Percentiles rank a stretch among this genome's conserved stretches.
phyloP scores from a whole-genome alignment of 2,113 vertebrate species.

The Anoura caudifer region DNA sequence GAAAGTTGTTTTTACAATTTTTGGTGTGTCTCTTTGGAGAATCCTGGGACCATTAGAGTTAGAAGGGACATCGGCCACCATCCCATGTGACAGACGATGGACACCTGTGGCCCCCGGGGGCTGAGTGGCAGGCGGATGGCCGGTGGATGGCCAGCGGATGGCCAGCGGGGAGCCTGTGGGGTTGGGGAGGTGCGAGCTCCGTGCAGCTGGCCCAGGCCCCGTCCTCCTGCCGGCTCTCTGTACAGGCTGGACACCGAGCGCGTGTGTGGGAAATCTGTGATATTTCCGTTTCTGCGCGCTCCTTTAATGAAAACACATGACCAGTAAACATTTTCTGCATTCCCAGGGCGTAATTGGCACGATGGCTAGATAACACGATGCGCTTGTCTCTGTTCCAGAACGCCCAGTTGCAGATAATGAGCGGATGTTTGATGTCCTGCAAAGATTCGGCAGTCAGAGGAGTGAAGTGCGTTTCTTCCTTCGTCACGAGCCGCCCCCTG shows the following conservation, averaged over 20 bases:
- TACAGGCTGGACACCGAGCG: not conserved
- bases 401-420: slow-evolving; percentile 90
- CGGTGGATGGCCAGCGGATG: too few relatives aligned
- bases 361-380: not conserved
- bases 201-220: not conserved
- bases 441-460: slow-evolving; percentile 90
- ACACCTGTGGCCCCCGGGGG: not conserved
- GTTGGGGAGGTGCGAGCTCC: too few relatives aligned
- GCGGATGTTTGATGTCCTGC: slow-evolving; percentile 93
- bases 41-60: not conserved
- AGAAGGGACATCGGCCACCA: not conserved
- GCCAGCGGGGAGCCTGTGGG: not conserved
- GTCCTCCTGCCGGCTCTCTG: not conserved
- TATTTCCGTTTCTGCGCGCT: not conserved
- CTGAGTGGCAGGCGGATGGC: rapidly evolving
- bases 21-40: not conserved
- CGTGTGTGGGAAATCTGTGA: not conserved
- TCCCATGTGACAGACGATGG: not conserved
- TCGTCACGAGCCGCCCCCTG: slow-evolving; percentile 88
- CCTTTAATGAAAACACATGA: not conserved
- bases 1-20: not conserved
- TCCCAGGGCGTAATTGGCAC: not conserved
- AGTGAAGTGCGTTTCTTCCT: slow-evolving; percentile 94
- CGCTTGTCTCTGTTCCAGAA: slow-evolving; percentile 78
- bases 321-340: not conserved